phyloP scores from a whole-genome alignment of 2,797 vertebrate genomes.

The Cossypha caffra region DNA sequence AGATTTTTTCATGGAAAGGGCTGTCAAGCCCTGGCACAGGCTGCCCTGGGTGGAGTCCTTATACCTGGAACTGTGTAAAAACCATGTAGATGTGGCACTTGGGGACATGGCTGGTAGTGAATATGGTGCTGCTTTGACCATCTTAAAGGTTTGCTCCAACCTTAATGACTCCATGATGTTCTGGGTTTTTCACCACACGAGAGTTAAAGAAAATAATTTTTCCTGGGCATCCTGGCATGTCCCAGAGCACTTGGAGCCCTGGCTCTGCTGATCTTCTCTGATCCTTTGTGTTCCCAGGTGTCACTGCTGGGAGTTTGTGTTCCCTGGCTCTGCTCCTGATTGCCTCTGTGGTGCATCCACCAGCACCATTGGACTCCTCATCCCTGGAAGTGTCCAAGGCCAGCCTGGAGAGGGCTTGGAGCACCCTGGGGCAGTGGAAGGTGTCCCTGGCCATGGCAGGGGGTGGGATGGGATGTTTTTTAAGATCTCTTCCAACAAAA shows the following conservation, averaged over 20 bases:
- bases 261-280: background rate
- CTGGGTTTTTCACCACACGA: background rate
- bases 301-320: accelerated
- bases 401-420: background rate
- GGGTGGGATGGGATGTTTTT: background rate
- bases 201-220: background rate
- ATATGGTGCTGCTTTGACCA: background rate
- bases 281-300: accelerated
- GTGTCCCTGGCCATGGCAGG: background rate
- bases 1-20: background rate
- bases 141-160: background rate
- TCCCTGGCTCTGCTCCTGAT: accelerated
- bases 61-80: background rate
- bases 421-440: background rate
- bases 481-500: background rate
- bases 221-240: background rate
- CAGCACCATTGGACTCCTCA: background rate
- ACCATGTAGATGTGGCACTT: background rate
- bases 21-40: background rate
- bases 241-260: background rate
- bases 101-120: background rate
- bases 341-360: accelerated
- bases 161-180: background rate
- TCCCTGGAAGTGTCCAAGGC: background rate
- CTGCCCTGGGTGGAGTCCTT: background rate